Base-by-base conservation (phyloP, 1,140 invertebrate species). In the Papilio xuthus region DNA sequence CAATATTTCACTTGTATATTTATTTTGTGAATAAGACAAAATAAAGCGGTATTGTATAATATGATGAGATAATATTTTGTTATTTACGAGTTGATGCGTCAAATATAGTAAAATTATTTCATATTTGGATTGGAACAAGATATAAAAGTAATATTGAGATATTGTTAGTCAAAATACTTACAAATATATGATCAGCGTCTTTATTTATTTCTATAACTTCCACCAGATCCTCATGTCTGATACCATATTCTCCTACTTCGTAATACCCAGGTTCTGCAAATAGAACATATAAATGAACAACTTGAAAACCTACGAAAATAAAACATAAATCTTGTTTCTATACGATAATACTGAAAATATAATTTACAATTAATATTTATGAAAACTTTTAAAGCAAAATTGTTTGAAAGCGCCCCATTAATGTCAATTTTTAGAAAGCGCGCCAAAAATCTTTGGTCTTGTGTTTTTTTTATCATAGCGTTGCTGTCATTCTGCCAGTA, bases 191-290 rank as follows among this genome's bases (percentile, higher is more conserved):
- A 79, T 93, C 88, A 50, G 88, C 79, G 1, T 83, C 32, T 10
- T 47, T 83, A 56, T 78, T 89, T 78, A 93, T 79, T 28, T 84
- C 85, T 1, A 93, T 90, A 1, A 97, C 95, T 83, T 97, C 95
- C 0, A 98, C 96, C 81, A 98, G 95, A 89, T 99, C 99, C 94
- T 99, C 99, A 79, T 99, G 96, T 50, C 99, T 95, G 80, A 99
- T 97, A 0, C 99, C 99, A 95, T 99, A 99, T 94, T 97, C 95
- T 0, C 96, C 96, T 80, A 97, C 96, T 86, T 97, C 95, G 88
- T 98, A 98, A 90, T 96, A 98, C 20, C 97, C 97, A 8, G 97
- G 97, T 84, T 98, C 98, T 95, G 82, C 67, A 60, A 18, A 73
- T 18, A 75, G 28, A 71, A 47, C 44, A 15, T 0, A 18, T 47